Conservation (phyloP, 2,797 vertebrate genomes). For the Manis javanica region DNA sequence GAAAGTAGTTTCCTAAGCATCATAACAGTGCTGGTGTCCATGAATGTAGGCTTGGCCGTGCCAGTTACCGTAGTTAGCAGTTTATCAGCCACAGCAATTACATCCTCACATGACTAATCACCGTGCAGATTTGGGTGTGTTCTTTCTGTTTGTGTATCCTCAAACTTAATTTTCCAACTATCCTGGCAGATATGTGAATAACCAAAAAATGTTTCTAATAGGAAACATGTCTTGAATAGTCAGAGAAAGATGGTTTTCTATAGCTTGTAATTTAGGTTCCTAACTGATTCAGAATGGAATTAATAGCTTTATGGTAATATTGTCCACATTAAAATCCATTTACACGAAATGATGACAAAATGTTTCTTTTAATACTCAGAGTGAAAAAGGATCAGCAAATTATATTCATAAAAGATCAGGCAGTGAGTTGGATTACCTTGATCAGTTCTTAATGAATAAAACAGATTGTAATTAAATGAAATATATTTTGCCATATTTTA, state of each 20-base stretch:
- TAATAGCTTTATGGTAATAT: background rate
- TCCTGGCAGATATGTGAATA: background rate
- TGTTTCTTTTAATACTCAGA: background rate
- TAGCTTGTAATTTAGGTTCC: background rate
- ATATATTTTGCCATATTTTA: background rate
- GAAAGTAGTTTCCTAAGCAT: background rate
- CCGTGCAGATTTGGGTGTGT: background rate
- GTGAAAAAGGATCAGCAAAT: background rate
- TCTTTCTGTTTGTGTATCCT: background rate
- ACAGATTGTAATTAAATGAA: background rate
- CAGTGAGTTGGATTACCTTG: background rate
- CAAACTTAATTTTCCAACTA: background rate
- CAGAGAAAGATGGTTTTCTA: background rate
- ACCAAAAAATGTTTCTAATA: background rate
- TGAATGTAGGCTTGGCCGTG: background rate
- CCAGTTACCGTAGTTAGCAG: background rate
- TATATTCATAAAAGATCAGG: background rate
- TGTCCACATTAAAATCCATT: background rate
- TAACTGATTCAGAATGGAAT: background rate
- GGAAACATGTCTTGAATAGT: background rate
- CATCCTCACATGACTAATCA: background rate
- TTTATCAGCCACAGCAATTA: background rate
- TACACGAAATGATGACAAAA: background rate
- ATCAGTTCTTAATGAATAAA: background rate
- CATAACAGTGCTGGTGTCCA: background rate